Percentiles rank a stretch among this genome's conserved stretches.
These are phyloP conservation scores for Hippocampus zosterae DNA, from an alignment of 2,113 vertebrate genomes.

Conservation along the genomic window DNA sequence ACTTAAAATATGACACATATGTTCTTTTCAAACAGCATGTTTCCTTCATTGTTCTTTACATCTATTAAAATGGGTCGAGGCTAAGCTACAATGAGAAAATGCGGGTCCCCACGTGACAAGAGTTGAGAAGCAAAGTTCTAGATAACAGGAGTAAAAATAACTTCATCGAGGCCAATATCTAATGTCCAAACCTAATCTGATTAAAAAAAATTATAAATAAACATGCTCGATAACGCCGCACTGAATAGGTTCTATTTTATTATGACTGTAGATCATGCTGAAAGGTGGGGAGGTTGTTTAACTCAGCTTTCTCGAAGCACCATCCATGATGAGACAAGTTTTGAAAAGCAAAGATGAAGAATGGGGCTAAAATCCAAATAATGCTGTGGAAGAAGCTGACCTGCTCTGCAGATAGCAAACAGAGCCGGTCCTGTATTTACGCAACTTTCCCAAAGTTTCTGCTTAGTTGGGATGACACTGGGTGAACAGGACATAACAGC, in stretches of 20 bases:
- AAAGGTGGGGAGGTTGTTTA: conserved; percentile 25
- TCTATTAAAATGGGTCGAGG: not conserved
- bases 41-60: too few species aligned
- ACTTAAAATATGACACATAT: not conserved
- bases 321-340: conserved; percentile 42
- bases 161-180: not conserved
- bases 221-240: not conserved
- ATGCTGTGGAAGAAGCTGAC: conserved; percentile 32
- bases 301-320: conserved; percentile 46
- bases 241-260: conserved; percentile 21
- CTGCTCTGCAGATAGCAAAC: conserved; percentile 50
- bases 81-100: not conserved
- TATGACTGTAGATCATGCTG: conserved; percentile 26
- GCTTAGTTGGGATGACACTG: conserved; percentile 12
- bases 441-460: conserved; percentile 26
- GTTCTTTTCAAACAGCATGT: not conserved
- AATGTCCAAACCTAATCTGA: not conserved
- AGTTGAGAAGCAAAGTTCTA: conserved; percentile 11
- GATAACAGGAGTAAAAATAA: conserved; percentile 22
- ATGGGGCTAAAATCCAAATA: conserved; percentile 55
- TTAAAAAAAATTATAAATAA: conserved; percentile 15
- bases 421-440: conserved; percentile 43
- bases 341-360: conserved; percentile 54
- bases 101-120: conserved; percentile 11
- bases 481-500: not conserved